phyloP scores from a whole-genome alignment of 2,113 vertebrate species.

The Fregetta grallaria region DNA sequence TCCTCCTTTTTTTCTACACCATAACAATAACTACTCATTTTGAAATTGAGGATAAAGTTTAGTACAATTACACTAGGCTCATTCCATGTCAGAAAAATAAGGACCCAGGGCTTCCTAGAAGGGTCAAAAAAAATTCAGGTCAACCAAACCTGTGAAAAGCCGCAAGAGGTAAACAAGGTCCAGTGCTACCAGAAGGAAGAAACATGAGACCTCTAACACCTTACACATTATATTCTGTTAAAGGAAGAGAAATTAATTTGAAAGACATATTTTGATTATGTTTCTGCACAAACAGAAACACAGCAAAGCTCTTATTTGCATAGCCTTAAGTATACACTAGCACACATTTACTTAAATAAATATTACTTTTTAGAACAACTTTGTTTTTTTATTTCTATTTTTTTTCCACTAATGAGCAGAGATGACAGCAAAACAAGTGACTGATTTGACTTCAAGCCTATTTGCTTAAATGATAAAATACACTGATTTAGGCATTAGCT shows the following conservation, averaged over 20 bases:
- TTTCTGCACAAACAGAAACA: neutral
- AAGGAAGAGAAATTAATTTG: neutral
- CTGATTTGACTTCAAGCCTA: neutral
- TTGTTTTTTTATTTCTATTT: neutral
- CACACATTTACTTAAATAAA: neutral
- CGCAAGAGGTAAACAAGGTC: neutral
- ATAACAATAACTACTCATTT: neutral
- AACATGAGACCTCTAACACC: neutral
- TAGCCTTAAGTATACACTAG: neutral
- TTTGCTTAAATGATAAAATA: neutral
- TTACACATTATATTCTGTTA: neutral
- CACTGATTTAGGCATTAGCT: neutral
- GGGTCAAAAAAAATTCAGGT: neutral
- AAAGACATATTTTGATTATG: neutral
- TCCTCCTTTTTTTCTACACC: neutral
- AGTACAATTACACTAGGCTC: neutral
- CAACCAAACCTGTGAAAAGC: neutral
- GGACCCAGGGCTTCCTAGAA: neutral
- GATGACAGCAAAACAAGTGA: neutral
- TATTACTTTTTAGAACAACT: neutral
- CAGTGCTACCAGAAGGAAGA: neutral
- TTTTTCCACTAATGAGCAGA: neutral
- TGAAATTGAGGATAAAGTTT: neutral
- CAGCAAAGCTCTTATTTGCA: neutral
- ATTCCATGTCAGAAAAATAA: neutral